These are phyloP conservation scores for Artibeus jamaicensis DNA, from an alignment of 2,797 vertebrate species.

Conservation along the genomic window DNA sequence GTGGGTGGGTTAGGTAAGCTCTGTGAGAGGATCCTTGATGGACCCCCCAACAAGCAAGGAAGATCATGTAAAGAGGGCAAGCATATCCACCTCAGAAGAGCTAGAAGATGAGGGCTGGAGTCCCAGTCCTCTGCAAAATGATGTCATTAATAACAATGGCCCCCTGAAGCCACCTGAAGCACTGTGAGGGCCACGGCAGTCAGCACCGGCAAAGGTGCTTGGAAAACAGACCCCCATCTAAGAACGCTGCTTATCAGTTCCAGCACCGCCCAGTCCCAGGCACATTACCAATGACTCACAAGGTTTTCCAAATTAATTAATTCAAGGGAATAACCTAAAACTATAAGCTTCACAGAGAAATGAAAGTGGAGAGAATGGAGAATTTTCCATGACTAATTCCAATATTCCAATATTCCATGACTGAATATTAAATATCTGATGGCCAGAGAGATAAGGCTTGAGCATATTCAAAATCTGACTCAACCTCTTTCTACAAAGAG, in stretches of 20 bases:
- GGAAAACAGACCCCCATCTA: background rate
- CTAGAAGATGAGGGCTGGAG: background rate
- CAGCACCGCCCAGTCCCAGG: background rate
- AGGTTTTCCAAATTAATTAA: background rate
- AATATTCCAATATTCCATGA: background rate
- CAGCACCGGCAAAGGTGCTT: too few species aligned
- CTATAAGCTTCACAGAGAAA: background rate
- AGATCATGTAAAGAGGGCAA: background rate
- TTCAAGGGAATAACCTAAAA: background rate
- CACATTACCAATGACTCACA: background rate
- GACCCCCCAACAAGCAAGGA: background rate
- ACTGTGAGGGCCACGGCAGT: background rate
- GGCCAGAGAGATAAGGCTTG: background rate
- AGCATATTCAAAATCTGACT: background rate
- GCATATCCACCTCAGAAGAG: too few species aligned
- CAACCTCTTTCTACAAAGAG: background rate
- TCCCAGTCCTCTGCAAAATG: background rate
- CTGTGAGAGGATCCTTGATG: background rate
- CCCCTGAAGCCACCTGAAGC: background rate
- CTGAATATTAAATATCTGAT: constrained; percentile 17
- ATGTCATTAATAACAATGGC: background rate
- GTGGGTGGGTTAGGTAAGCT: background rate
- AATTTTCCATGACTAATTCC: background rate
- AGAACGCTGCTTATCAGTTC: background rate
- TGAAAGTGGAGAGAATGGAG: background rate